Evolutionary conservation across 2,797 vertebrate species (phyloP).

Genomic region (Kryptolebias ocellatus): DNA sequence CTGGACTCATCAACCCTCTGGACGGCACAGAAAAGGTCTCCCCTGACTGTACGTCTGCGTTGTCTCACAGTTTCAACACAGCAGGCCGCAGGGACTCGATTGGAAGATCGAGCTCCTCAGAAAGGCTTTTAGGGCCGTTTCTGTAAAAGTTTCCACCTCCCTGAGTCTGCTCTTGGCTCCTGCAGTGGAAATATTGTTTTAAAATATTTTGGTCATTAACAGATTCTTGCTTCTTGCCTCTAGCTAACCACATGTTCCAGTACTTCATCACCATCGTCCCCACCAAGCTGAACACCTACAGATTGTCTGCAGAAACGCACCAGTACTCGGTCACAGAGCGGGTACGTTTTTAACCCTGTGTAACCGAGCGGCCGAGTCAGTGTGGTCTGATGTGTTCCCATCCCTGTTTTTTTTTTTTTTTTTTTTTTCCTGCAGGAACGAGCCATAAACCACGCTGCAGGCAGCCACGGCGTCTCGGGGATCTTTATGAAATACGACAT

Average conservation of each 20-base stretch:
- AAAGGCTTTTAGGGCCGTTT: neutral
- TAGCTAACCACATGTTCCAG: slow-evolving; percentile 99
- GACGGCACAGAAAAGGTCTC: slow-evolving; percentile 97
- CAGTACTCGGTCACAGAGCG: slow-evolving; percentile 84
- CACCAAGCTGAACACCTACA: slow-evolving; percentile 94
- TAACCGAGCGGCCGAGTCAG: neutral
- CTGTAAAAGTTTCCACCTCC: neutral
- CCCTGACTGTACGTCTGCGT: slow-evolving; percentile 83
- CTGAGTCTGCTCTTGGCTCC: neutral
- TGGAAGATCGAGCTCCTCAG: no score
- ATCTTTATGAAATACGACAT: slow-evolving; percentile 99
- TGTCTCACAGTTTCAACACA: no score
- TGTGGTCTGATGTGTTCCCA: neutral
- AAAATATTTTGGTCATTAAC: neutral
- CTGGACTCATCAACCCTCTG: slow-evolving; percentile 93
- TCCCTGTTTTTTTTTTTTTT: neutral
- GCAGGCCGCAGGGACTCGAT: no score
- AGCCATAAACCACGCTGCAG: slow-evolving; percentile 93
- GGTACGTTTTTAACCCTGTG: slow-evolving; percentile 56
- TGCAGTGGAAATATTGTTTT: neutral
- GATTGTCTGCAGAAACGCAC: slow-evolving; percentile 84
- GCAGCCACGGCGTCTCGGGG: slow-evolving; percentile 96
- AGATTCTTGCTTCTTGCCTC: slow-evolving; percentile 6
- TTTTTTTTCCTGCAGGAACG: slow-evolving; percentile 83
- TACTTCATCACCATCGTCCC: slow-evolving; percentile 99